Conservation (phyloP, 2,113 vertebrate species). For the Psettodes erumei region DNA sequence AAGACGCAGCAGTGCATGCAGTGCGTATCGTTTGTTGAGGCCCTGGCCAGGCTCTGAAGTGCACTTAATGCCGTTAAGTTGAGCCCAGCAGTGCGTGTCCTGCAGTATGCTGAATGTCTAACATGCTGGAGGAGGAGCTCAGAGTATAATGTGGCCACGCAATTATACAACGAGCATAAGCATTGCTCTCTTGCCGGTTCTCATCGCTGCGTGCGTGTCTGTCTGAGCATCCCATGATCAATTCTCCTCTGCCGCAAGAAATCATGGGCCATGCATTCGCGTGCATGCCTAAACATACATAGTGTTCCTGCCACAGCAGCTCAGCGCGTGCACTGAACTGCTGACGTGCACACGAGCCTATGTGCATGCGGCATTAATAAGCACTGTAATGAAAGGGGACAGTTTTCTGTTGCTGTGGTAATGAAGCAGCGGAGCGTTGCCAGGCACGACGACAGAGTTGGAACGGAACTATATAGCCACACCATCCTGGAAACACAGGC, state of each 20-base stretch:
- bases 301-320: not conserved
- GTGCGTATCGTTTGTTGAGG: conserved; percentile 28
- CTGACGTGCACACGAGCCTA: too few relatives aligned
- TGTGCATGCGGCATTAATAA: conserved; percentile 53
- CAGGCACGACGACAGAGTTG: conserved; percentile 24
- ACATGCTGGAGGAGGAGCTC: conserved; percentile 25
- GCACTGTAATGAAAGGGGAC: conserved; percentile 61
- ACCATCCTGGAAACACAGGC: conserved; percentile 44
- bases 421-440: conserved; percentile 58
- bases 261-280: not conserved
- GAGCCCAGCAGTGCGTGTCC: conserved; percentile 32
- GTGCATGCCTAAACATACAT: conserved; percentile 22
- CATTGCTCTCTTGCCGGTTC: not conserved
- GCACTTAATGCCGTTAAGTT: conserved; percentile 61
- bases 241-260: not conserved
- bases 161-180: conserved; percentile 27
- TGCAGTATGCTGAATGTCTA: conserved; percentile 32
- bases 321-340: not conserved
- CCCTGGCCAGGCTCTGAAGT: conserved; percentile 40
- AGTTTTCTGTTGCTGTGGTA: conserved; percentile 65
- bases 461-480: conserved; percentile 34
- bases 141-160: conserved; percentile 18
- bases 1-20: conserved; percentile 29
- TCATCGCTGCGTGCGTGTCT: not conserved
- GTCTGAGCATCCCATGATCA: conserved; percentile 2